Evolutionary conservation across 2,797 vertebrate species (phyloP).

Genomic region (Holocentrus rufus): DNA sequence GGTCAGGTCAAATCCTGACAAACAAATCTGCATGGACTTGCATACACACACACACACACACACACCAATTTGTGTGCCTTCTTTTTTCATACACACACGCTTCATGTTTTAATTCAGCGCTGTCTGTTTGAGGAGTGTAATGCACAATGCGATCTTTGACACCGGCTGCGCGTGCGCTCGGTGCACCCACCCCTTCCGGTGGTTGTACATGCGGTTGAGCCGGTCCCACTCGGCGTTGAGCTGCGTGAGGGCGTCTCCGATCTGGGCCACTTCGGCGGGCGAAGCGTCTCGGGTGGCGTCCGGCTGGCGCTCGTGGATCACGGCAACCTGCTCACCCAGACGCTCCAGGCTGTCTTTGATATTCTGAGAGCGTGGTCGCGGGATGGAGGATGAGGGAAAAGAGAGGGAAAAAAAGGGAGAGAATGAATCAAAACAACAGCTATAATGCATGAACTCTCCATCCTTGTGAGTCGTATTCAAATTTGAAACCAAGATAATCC

Average conservation of each 20-base stretch:
- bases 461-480: no score
- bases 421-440: no score
- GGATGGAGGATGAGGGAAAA: neutral
- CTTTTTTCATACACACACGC: no score
- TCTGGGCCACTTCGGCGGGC: slow-evolving; percentile 87
- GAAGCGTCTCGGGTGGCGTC: slow-evolving; percentile 89
- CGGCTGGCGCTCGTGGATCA: slow-evolving; percentile 90
- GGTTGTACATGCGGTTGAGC: slow-evolving; percentile 91
- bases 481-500: no score
- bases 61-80: slow-evolving; percentile 6
- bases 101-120: neutral
- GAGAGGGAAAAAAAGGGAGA: neutral
- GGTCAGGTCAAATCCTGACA: slow-evolving; percentile 23
- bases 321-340: slow-evolving; percentile 87
- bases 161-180: neutral
- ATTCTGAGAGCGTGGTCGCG: slow-evolving; percentile 78
- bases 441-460: no score
- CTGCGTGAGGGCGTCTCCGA: slow-evolving; percentile 88
- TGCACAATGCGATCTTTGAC: neutral
- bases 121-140: neutral
- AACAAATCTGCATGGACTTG: slow-evolving; percentile 1
- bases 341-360: slow-evolving; percentile 90
- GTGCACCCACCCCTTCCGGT: slow-evolving; percentile 88
- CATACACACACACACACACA: neutral
- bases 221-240: slow-evolving; percentile 94